These are phyloP conservation scores for Tenthredo amoena DNA, from an alignment of 2,888 invertebrate genomes.

Conservation along the genomic window DNA sequence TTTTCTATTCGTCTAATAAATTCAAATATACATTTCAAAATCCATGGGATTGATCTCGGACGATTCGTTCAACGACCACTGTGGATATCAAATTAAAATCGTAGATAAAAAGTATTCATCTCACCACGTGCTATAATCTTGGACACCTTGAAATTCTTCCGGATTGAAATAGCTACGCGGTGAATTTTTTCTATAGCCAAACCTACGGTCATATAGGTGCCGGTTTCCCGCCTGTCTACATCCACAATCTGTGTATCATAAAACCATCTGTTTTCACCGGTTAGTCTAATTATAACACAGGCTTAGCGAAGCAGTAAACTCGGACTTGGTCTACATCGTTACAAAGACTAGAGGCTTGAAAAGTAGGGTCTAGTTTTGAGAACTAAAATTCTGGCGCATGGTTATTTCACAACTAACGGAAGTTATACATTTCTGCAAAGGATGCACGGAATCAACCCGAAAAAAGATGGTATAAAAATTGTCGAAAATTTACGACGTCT, in stretches of 20 bases:
- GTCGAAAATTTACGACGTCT: neutral
- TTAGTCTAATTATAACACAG: conserved; percentile 31
- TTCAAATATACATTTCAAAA: neutral
- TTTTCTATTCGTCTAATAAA: neutral
- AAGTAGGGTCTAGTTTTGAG: neutral
- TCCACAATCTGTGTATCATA: conserved; percentile 7
- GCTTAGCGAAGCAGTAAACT: conserved; percentile 3
- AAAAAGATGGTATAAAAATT: neutral
- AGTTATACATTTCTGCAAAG: neutral
- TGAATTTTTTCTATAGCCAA: neutral
- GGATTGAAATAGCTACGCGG: conserved; percentile 7
- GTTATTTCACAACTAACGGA: neutral
- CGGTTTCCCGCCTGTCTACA: neutral
- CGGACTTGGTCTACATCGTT: neutral
- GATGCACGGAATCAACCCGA: neutral
- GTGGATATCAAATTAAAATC: neutral
- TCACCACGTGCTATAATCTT: neutral
- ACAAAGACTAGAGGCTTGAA: neutral
- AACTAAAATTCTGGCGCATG: neutral
- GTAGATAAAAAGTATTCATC: neutral
- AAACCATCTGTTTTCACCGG: conserved; percentile 23
- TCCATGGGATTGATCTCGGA: neutral
- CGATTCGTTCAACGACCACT: neutral
- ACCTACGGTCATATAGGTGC: neutral
- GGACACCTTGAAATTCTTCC: conserved; percentile 24